Percentiles rank a stretch among this genome's conserved stretches.
phyloP scores from a whole-genome alignment of 1,140 invertebrate species.

The Mesaphorura yosii region DNA sequence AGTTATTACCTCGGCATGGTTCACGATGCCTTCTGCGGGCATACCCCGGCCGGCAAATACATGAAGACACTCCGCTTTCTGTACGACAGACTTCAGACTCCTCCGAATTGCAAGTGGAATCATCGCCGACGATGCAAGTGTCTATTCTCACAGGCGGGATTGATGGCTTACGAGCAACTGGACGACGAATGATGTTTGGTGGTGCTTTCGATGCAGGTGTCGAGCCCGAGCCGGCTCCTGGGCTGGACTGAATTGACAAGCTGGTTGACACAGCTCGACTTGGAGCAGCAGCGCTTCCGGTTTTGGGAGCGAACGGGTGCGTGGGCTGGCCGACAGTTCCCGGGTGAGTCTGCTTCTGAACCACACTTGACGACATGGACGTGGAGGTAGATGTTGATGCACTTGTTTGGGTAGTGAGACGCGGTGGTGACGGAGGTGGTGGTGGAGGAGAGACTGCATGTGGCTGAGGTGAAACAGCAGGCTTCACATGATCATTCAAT shows the following conservation, averaged over 20 bases:
- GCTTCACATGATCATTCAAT: slow-evolving; percentile 34
- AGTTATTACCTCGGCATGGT: slow-evolving; percentile 55
- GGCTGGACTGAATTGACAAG: slow-evolving; percentile 13
- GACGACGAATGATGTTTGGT: slow-evolving; percentile 24
- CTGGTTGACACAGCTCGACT: slow-evolving; percentile 21
- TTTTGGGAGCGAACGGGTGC: slow-evolving; percentile 6
- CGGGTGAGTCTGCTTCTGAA: background rate
- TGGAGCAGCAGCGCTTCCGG: background rate
- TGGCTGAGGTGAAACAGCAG: slow-evolving; percentile 11
- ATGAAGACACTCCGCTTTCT: slow-evolving; percentile 79
- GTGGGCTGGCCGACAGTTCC: slow-evolving; percentile 18
- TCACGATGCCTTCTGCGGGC: slow-evolving; percentile 62
- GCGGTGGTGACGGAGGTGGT: background rate
- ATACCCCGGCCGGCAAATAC: slow-evolving; percentile 75
- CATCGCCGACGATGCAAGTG: slow-evolving; percentile 86
- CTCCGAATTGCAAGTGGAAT: slow-evolving; percentile 75
- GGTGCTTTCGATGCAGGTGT: slow-evolving; percentile 10
- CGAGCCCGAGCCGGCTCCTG: background rate
- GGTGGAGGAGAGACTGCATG: background rate
- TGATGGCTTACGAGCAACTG: slow-evolving; percentile 18
- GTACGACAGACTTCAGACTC: slow-evolving; percentile 79
- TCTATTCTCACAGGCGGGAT: slow-evolving; percentile 53
- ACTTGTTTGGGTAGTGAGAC: background rate
- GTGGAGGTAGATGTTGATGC: background rate
- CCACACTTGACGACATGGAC: background rate